These are phyloP conservation scores for Sturmia bella DNA, from an alignment of 2,888 invertebrate genomes.

Conservation along the genomic window DNA sequence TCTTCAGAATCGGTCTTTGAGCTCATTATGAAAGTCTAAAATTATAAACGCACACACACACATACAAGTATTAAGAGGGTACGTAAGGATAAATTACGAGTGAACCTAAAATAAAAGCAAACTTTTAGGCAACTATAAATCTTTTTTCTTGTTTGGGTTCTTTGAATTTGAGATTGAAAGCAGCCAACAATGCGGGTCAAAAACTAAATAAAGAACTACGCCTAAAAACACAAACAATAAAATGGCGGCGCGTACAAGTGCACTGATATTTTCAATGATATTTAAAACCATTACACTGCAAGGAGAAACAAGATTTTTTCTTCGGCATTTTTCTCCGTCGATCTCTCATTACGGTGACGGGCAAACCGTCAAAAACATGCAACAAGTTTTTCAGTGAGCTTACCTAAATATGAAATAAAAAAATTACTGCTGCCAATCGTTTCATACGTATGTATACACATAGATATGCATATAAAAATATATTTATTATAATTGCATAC, in stretches of 20 bases:
- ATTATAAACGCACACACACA: background rate
- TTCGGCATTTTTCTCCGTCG: background rate
- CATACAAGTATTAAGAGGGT: too few species aligned
- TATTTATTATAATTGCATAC: conserved; percentile 57
- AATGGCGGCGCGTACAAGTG: conserved; percentile 65
- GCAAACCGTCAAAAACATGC: conserved; percentile 66
- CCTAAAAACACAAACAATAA: conserved; percentile 70
- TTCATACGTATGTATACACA: background rate
- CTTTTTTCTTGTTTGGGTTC: conserved; percentile 16
- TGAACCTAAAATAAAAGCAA: conserved; percentile 50
- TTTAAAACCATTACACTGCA: conserved; percentile 28
- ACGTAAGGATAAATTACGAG: conserved; percentile 65
- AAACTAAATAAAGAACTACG: conserved; percentile 62
- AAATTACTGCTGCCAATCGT: conserved; percentile 32
- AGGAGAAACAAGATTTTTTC: conserved; percentile 1
- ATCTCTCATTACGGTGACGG: background rate
- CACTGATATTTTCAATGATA: conserved; percentile 38
- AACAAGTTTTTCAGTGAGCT: conserved; percentile 69
- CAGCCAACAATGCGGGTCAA: conserved; percentile 43
- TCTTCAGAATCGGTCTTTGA: conserved; percentile 8
- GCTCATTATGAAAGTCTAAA: conserved; percentile 36
- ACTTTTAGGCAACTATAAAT: conserved; percentile 60
- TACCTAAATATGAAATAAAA: conserved; percentile 22
- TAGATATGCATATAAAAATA: background rate
- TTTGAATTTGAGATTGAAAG: conserved; percentile 66